Percentiles rank a stretch among this genome's conserved stretches.
phyloP scores from a whole-genome alignment of 2,113 vertebrate species.

The Paracanthobrama guichenoti region DNA sequence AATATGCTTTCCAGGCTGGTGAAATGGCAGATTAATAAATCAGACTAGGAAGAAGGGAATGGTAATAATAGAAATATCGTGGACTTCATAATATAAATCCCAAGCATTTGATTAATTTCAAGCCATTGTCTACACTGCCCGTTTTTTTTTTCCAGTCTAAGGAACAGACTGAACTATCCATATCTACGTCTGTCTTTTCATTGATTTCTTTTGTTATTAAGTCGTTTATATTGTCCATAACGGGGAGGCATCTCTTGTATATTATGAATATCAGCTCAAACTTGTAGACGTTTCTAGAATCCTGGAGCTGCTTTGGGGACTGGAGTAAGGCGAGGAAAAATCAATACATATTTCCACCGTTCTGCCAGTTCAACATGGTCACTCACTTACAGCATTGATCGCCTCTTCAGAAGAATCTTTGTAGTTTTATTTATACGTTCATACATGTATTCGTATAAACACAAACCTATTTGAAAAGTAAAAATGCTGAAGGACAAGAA shows the following conservation, averaged over 20 bases:
- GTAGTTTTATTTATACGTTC: slow-evolving; percentile 36
- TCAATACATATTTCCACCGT: slow-evolving; percentile 68
- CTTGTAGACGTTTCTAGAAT: slow-evolving; percentile 38
- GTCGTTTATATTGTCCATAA: slow-evolving; percentile 37
- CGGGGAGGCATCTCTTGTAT: slow-evolving; percentile 6
- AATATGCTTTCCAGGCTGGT: neutral
- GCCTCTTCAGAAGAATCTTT: slow-evolving; percentile 65
- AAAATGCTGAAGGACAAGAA: slow-evolving; percentile 25
- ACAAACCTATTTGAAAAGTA: neutral
- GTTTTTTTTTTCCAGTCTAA: slow-evolving; percentile 32
- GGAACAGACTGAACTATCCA: slow-evolving; percentile 34
- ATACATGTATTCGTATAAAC: slow-evolving; percentile 1
- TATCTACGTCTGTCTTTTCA: slow-evolving; percentile 35
- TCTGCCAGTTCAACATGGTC: slow-evolving; percentile 62
- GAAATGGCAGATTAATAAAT: slow-evolving; percentile 24
- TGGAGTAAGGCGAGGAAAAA: slow-evolving; percentile 60
- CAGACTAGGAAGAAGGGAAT: neutral
- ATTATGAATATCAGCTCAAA: slow-evolving; percentile 23
- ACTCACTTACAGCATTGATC: slow-evolving; percentile 72
- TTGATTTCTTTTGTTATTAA: slow-evolving; percentile 44
- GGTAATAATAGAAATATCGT: slow-evolving; percentile 9
- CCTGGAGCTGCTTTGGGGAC: slow-evolving; percentile 60
- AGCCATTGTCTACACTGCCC: slow-evolving; percentile 38
- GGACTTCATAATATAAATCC: neutral
- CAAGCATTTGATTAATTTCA: slow-evolving; percentile 31